These are phyloP conservation scores for Phymastichus coffea DNA, from an alignment of 1,140 invertebrate species.

Conservation along the genomic window DNA sequence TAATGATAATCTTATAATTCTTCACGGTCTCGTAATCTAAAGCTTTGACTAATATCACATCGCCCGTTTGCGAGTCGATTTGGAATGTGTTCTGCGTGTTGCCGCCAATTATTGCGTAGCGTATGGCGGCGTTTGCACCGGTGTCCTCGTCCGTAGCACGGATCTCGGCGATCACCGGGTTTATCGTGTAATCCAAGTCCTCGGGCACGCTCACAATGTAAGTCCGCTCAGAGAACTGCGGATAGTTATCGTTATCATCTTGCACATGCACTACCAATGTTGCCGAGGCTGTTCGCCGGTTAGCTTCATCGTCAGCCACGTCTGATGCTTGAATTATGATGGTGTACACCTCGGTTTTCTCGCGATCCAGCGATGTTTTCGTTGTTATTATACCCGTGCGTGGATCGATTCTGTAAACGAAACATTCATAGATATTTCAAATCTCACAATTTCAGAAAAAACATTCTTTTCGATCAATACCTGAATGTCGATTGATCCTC, in stretches of 20 bases:
- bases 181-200: constrained; percentile 78
- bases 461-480: constrained; percentile 18
- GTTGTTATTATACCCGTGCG: constrained; percentile 83
- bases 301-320: constrained; percentile 70
- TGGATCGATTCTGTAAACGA: constrained; percentile 65
- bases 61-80: constrained; percentile 89
- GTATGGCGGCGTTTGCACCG: constrained; percentile 86
- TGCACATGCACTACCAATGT: constrained; percentile 80
- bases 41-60: constrained; percentile 82
- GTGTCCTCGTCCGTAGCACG: constrained; percentile 87
- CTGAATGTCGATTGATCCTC: constrained; percentile 55
- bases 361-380: constrained; percentile 80
- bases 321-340: constrained; percentile 84
- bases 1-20: constrained; percentile 84
- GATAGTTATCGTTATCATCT: constrained; percentile 97
- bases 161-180: constrained; percentile 83
- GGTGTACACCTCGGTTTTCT: constrained; percentile 83
- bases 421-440: neutral
- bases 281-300: constrained; percentile 75
- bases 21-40: constrained; percentile 87
- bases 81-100: constrained; percentile 92
- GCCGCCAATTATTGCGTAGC: constrained; percentile 93
- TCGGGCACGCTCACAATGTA: constrained; percentile 87
- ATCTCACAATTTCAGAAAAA: neutral
- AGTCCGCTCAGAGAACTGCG: constrained; percentile 87